Base-by-base conservation (phyloP, 2,797 vertebrate species). In the Cirrhinus mrigala region DNA sequence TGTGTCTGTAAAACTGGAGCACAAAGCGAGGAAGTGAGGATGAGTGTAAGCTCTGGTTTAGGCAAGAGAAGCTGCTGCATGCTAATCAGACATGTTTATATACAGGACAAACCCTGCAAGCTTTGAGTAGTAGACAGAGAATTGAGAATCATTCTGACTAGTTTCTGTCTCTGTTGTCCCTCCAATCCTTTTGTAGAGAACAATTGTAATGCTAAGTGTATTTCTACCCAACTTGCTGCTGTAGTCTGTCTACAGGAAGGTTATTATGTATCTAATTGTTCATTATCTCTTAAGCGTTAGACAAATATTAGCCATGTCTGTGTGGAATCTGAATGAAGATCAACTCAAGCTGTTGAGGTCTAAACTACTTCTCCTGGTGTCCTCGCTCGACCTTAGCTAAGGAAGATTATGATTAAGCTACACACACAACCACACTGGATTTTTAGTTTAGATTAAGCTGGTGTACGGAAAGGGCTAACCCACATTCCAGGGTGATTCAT, bases 41-140 rank as follows among this genome's bases (percentile, higher is more conserved):
- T n/a, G 18, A 22, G 8, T 18, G n/a, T 75, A 44, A 76, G 81
- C 74, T 84, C 77, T 54, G 80, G 75, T 86, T 88, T 71, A 79
- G 83, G 87, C 76, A 83, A 85, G 60, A 81, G 66, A 33, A 85
- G 89, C 37, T 87, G 84, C 83, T 87, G 89, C 87, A 87, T 80
- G 73, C 85, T 85, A 89, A 89, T 86, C 83, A 90, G 82, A 70
- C 66, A 24, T 68, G 52, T 85, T 27, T 15, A 69, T 71, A 81
- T 78, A 79, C 37, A 82, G 40, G 77, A 71, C 60, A 44, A 87
- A 40, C 70, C 58, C 81, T 75, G 70, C 11, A 71, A 73, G 46
- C 44, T 79, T 75, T 83, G 74, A 90, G 50, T 82, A 56, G 80
- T 6, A 40, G 66, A 77, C 29, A 52, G 9, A 54, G 24, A 44